These are phyloP conservation scores for Gambusia affinis DNA, from an alignment of 2,113 vertebrate species.

Conservation along the genomic window DNA sequence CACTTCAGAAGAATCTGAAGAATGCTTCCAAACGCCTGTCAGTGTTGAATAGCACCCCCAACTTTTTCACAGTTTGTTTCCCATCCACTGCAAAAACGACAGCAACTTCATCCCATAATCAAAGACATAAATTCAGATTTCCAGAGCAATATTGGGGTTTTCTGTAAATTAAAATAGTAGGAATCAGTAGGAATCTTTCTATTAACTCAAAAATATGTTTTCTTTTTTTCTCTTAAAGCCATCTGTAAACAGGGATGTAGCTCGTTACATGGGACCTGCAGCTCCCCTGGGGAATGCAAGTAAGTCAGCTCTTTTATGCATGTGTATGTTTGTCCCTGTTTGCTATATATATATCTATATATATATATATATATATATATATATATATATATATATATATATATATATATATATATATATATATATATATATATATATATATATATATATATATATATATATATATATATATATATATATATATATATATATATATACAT, in stretches of 20 bases:
- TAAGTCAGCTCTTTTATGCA: conserved; percentile 72
- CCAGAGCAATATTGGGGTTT: neutral
- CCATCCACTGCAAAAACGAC: conserved; percentile 1
- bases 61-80: neutral
- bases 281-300: conserved; percentile 89
- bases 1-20: conserved; percentile 33
- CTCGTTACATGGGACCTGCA: conserved; percentile 85
- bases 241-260: conserved; percentile 95
- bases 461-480: too few species aligned
- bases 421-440: too few species aligned
- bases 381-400: too few species aligned
- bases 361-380: too few species aligned
- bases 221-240: conserved; percentile 75
- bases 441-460: too few species aligned
- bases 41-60: neutral
- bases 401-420: too few species aligned
- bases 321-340: neutral
- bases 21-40: conserved; percentile 39
- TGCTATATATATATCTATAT: neutral
- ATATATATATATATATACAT: too few species aligned
- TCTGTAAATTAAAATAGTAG: conserved; percentile 5
- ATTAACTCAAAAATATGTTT: neutral
- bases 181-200: neutral
- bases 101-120: neutral
- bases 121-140: conserved; percentile 11